phyloP scores from a whole-genome alignment of 2,113 vertebrate genomes.

The Tragelaphus scriptus region DNA sequence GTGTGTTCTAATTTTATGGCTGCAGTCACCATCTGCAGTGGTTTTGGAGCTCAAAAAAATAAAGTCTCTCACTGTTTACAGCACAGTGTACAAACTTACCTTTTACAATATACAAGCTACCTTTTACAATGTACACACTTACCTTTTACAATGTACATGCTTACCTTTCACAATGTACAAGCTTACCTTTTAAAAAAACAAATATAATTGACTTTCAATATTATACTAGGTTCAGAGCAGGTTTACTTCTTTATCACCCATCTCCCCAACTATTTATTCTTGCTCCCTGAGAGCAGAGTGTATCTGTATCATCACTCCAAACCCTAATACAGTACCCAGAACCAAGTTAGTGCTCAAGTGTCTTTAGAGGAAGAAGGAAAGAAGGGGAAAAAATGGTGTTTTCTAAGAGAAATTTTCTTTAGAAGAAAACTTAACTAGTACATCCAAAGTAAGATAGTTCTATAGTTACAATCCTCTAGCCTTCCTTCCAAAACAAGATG shows the following conservation, averaged over 20 bases:
- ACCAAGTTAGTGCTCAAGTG: background rate
- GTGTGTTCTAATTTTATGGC: background rate
- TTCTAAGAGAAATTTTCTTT: background rate
- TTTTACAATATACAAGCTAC: background rate
- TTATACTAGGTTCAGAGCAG: background rate
- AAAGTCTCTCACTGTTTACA: background rate
- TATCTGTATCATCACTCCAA: background rate
- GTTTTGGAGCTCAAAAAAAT: background rate
- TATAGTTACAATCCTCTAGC: background rate
- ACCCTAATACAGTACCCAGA: background rate
- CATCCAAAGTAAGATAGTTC: background rate
- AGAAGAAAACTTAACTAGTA: background rate
- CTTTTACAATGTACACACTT: background rate
- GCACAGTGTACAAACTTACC: background rate
- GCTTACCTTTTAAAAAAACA: background rate
- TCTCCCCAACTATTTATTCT: background rate
- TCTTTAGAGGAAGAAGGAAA: background rate
- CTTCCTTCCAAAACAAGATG: constrained; percentile 13
- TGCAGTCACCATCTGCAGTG: background rate
- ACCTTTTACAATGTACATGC: no score
- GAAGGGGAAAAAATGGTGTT: background rate
- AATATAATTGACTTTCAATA: background rate
- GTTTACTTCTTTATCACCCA: background rate
- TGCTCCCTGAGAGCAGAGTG: background rate
- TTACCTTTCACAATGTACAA: no score